These are phyloP conservation scores for Diprion similis DNA, from an alignment of 1,140 invertebrate genomes.

Conservation along the genomic window DNA sequence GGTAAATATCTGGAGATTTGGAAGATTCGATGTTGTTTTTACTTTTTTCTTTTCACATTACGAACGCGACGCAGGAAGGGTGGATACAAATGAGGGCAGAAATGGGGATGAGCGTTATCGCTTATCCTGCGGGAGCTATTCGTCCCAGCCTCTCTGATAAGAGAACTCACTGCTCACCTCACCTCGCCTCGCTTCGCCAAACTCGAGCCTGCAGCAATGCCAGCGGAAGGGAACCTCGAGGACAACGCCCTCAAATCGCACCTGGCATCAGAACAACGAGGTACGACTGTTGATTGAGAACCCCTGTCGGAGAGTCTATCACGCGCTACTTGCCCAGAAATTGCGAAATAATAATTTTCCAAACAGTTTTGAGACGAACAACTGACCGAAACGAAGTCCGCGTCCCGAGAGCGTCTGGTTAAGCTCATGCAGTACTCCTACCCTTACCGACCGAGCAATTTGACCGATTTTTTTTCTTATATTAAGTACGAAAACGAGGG, in stretches of 20 bases:
- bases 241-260: neutral
- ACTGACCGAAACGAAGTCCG: no score
- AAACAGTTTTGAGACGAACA: no score
- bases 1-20: neutral
- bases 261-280: no score
- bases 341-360: no score
- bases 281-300: neutral
- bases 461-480: no score
- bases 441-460: no score
- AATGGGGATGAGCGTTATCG: neutral
- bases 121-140: conserved; percentile 4
- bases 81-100: conserved; percentile 3
- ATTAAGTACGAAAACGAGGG: no score
- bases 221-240: no score
- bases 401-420: no score
- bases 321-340: no score
- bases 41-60: neutral
- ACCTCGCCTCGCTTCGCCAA: neutral
- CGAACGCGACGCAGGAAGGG: neutral
- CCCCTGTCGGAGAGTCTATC: neutral
- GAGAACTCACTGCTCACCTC: neutral
- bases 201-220: neutral
- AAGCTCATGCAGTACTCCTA: no score
- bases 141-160: neutral
- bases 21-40: neutral